phyloP scores from a whole-genome alignment of 2,797 vertebrate genomes.

The Galaxias olidus region DNA sequence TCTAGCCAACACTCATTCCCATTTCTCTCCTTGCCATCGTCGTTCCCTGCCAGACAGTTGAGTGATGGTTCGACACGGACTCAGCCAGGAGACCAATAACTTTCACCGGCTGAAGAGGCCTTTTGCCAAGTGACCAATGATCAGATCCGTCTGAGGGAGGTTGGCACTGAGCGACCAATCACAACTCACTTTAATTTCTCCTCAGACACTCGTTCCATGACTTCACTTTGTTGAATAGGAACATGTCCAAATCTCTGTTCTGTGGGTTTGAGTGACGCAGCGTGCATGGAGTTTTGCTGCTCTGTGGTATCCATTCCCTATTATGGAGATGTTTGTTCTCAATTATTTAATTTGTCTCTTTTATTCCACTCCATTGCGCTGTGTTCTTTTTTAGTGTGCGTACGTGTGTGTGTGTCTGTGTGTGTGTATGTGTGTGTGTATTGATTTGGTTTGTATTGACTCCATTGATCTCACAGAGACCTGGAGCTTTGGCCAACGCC shows the following conservation, averaged over 20 bases:
- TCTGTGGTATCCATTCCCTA: too few species aligned
- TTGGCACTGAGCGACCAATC: slow-evolving; percentile 39
- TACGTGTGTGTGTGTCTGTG: background rate
- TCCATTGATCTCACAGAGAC: slow-evolving; percentile 49
- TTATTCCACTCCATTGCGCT: background rate
- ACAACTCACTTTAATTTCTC: slow-evolving; percentile 52
- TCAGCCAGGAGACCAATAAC: slow-evolving; percentile 61
- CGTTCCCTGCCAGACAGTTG: slow-evolving; percentile 48
- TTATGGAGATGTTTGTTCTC: too few species aligned
- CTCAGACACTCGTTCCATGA: slow-evolving; percentile 46
- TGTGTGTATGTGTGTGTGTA: slow-evolving; percentile 14
- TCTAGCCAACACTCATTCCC: slow-evolving; percentile 5
- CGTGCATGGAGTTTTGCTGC: background rate
- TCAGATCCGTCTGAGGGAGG: slow-evolving; percentile 59
- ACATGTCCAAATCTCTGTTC: slow-evolving; percentile 27
- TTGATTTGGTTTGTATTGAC: slow-evolving; percentile 30
- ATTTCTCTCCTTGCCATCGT: slow-evolving; percentile 22
- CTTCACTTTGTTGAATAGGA: slow-evolving; percentile 31
- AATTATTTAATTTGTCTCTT: background rate
- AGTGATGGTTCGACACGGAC: slow-evolving; percentile 50
- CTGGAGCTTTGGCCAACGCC: slow-evolving; percentile 51
- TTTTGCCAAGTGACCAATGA: slow-evolving; percentile 65
- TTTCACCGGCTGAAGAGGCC: slow-evolving; percentile 51
- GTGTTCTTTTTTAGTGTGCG: too few species aligned
- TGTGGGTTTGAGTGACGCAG: background rate